A percentile compares a stretch with the other conserved stretches of the same genome.
These are phyloP conservation scores for Anadara kagoshimensis DNA, from an alignment of 1,140 invertebrate species.

Conservation along the genomic window DNA sequence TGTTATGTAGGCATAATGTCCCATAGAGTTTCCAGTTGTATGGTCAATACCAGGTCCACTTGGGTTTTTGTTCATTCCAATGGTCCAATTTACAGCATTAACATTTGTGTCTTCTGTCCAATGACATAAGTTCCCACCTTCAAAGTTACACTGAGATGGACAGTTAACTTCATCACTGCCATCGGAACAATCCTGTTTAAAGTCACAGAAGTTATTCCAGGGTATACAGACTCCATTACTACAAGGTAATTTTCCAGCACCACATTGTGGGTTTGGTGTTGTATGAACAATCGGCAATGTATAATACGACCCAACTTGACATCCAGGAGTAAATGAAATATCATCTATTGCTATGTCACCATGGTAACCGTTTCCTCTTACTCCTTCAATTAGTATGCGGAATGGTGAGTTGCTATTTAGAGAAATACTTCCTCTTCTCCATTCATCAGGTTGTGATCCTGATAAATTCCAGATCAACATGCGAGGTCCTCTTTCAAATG, in stretches of 20 bases:
- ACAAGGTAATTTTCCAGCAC: slow-evolving; percentile 57
- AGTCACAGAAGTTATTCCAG: slow-evolving; percentile 78
- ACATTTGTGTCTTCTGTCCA: slow-evolving; percentile 54
- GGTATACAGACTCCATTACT: slow-evolving; percentile 53
- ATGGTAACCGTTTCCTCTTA: slow-evolving; percentile 47
- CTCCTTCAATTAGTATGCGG: slow-evolving; percentile 65
- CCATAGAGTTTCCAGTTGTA: slow-evolving; percentile 48
- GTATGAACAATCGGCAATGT: slow-evolving; percentile 51
- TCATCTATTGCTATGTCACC: slow-evolving; percentile 72
- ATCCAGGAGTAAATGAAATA: slow-evolving; percentile 67
- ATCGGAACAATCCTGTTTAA: slow-evolving; percentile 77
- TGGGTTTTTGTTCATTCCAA: slow-evolving; percentile 45
- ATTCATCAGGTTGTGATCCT: slow-evolving; percentile 45
- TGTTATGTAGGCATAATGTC: slow-evolving; percentile 51
- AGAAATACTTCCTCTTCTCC: slow-evolving; percentile 49
- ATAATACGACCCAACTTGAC: slow-evolving; percentile 39
- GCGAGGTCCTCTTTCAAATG: slow-evolving; percentile 48
- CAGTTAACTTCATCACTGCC: slow-evolving; percentile 57
- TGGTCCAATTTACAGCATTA: slow-evolving; percentile 52
- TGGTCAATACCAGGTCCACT: slow-evolving; percentile 56
- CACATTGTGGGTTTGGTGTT: slow-evolving; percentile 50
- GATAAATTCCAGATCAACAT: slow-evolving; percentile 44
- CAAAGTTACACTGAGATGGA: slow-evolving; percentile 56
- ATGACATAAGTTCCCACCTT: slow-evolving; percentile 51
- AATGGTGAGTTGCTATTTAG: slow-evolving; percentile 53